Evolutionary conservation across 2,797 vertebrate species (phyloP).

Genomic region (Sebastes matsubarae): DNA sequence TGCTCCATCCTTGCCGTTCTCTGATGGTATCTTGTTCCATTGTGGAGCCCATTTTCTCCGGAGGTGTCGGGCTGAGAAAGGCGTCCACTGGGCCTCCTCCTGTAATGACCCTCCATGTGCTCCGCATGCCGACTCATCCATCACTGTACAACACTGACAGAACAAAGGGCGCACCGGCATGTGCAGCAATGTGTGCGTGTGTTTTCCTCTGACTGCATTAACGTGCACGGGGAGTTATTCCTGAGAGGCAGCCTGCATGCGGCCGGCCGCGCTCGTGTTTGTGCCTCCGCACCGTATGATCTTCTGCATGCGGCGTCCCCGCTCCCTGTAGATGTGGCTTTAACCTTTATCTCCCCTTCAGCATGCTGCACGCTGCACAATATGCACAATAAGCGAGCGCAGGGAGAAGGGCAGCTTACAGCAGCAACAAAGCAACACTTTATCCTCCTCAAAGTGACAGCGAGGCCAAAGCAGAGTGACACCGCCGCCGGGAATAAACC

Average conservation of each 20-base stretch:
- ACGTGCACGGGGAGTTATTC: neutral
- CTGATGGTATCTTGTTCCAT: constrained; percentile 48
- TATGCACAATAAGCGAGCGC: constrained; percentile 31
- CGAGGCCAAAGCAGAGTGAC: constrained; percentile 47
- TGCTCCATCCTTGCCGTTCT: constrained; percentile 23
- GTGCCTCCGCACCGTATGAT: neutral
- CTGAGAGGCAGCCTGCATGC: neutral
- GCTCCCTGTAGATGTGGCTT: constrained; percentile 63
- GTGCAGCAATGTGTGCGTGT: neutral
- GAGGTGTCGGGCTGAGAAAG: constrained; percentile 35
- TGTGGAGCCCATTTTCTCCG: constrained; percentile 40
- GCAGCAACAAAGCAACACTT: constrained; percentile 61
- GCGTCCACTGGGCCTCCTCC: constrained; percentile 37
- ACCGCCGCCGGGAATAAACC: constrained; percentile 40
- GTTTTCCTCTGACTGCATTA: neutral
- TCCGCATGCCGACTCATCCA: constrained; percentile 61
- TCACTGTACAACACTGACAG: constrained; percentile 52
- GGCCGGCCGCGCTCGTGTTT: neutral
- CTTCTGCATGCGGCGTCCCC: neutral
- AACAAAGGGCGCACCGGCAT: constrained; percentile 55
- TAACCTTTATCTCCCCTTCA: constrained; percentile 81
- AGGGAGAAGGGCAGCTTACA: constrained; percentile 49
- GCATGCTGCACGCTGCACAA: constrained; percentile 44
- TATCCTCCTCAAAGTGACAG: constrained; percentile 55
- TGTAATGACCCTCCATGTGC: constrained; percentile 63